phyloP scores from a whole-genome alignment of 1,140 invertebrate genomes.

The Papilio polytes region DNA sequence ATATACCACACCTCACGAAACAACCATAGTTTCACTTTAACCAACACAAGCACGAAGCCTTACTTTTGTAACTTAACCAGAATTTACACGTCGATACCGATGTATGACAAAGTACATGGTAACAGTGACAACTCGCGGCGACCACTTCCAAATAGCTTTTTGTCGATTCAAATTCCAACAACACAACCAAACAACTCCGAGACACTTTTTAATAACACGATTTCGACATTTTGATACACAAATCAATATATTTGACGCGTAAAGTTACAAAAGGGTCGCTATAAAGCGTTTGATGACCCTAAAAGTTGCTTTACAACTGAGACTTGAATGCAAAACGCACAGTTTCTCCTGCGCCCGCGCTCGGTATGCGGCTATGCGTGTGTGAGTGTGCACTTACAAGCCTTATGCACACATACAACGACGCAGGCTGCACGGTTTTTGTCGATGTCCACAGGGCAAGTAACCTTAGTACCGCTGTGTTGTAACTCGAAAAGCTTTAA shows the following conservation, averaged over 20 bases:
- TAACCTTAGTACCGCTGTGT: slow-evolving; percentile 62
- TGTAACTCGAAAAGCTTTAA: slow-evolving; percentile 56
- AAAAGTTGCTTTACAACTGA: slow-evolving; percentile 78
- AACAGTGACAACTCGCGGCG: slow-evolving; percentile 42
- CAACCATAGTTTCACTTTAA: slow-evolving; percentile 48
- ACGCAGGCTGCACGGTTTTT: slow-evolving; percentile 79
- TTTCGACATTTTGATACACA: slow-evolving; percentile 47
- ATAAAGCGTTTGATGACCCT: slow-evolving; percentile 80
- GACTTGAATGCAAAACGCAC: slow-evolving; percentile 76
- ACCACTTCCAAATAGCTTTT: slow-evolving; percentile 41
- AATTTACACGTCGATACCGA: slow-evolving; percentile 49
- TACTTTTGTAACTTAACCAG: slow-evolving; percentile 44
- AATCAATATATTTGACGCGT: slow-evolving; percentile 53
- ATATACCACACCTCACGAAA: slow-evolving; percentile 47
- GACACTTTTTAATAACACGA: slow-evolving; percentile 31
- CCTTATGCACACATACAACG: slow-evolving; percentile 55
- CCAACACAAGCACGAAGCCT: slow-evolving; percentile 48
- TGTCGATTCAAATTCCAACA: slow-evolving; percentile 23
- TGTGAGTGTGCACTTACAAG: slow-evolving; percentile 58
- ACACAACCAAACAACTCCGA: slow-evolving; percentile 37
- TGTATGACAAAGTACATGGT: slow-evolving; percentile 43
- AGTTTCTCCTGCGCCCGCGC: slow-evolving; percentile 73
- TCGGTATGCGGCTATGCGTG: slow-evolving; percentile 69
- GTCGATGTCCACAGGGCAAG: slow-evolving; percentile 82
- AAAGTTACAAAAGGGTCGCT: slow-evolving; percentile 55